These are phyloP conservation scores for Campoletis sonorensis DNA, from an alignment of 1,140 invertebrate genomes.

Conservation along the genomic window DNA sequence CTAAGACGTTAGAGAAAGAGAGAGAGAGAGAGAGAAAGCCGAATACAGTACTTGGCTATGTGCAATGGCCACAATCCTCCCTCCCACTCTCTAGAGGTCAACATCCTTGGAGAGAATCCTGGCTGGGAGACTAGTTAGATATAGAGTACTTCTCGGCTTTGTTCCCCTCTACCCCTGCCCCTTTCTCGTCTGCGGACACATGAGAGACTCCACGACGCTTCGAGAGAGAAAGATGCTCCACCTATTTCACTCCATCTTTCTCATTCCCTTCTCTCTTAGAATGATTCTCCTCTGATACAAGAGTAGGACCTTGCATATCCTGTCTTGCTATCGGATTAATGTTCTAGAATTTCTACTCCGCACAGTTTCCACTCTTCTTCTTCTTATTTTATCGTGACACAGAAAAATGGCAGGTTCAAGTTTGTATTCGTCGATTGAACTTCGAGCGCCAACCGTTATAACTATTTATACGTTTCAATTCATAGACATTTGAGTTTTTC, in stretches of 20 bases:
- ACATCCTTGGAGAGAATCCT: slow-evolving; percentile 38
- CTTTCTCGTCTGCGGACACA: not conserved
- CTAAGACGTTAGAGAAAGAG: not conserved
- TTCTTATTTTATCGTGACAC: no score
- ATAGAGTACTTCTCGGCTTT: slow-evolving; percentile 9
- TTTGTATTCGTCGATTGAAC: no score
- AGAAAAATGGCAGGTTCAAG: no score
- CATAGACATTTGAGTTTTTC: no score
- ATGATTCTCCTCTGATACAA: slow-evolving; percentile 12
- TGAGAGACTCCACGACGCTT: not conserved
- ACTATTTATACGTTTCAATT: no score
- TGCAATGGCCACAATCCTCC: slow-evolving; percentile 17
- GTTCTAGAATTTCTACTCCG: not conserved
- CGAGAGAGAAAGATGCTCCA: not conserved
- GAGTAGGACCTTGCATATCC: not conserved
- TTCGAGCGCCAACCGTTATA: no score
- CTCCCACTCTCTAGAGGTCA: slow-evolving; percentile 19
- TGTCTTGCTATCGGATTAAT: slow-evolving; percentile 6
- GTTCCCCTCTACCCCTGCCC: not conserved
- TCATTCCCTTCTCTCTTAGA: not conserved
- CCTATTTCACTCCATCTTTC: not conserved
- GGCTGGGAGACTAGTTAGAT: slow-evolving; percentile 39
- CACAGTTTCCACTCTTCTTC: not conserved
- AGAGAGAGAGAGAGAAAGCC: not conserved
- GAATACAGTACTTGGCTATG: not conserved